These are phyloP conservation scores for Numenius arquata DNA, from an alignment of 2,113 vertebrate genomes.

Conservation along the genomic window DNA sequence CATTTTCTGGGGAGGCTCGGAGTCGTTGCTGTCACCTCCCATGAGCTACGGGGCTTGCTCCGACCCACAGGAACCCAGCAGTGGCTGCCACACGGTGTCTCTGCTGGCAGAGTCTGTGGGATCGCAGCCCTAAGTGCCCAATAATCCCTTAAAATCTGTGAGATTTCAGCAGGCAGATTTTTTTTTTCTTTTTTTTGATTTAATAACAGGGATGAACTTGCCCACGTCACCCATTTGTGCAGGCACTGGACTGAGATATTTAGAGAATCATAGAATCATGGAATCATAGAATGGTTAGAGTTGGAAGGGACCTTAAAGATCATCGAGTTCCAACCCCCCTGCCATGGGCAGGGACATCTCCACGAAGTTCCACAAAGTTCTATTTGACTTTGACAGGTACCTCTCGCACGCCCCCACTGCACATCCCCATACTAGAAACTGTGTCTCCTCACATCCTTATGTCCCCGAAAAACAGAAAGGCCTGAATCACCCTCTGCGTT, in stretches of 20 bases:
- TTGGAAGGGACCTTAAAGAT: no score
- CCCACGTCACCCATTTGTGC: neutral
- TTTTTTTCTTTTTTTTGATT: neutral
- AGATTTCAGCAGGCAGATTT: neutral
- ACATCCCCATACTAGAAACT: neutral
- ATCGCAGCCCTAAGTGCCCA: neutral
- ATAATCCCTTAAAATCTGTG: neutral
- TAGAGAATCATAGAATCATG: no score
- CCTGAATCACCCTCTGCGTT: neutral
- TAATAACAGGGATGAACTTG: neutral
- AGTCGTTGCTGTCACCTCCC: neutral
- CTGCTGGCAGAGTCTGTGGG: neutral
- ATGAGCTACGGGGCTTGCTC: neutral
- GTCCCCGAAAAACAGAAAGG: neutral
- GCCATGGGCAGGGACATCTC: no score
- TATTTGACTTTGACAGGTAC: neutral
- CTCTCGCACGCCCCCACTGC: neutral
- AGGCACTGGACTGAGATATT: neutral
- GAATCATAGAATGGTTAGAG: no score
- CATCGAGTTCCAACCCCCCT: no score
- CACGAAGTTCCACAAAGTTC: no score
- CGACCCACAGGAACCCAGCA: accelerated
- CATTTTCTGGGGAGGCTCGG: neutral
- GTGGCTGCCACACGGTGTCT: accelerated
- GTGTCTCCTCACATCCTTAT: neutral